Evolutionary conservation across 2,113 vertebrate genomes (phyloP).

Genomic region (Thermophis baileyi): DNA sequence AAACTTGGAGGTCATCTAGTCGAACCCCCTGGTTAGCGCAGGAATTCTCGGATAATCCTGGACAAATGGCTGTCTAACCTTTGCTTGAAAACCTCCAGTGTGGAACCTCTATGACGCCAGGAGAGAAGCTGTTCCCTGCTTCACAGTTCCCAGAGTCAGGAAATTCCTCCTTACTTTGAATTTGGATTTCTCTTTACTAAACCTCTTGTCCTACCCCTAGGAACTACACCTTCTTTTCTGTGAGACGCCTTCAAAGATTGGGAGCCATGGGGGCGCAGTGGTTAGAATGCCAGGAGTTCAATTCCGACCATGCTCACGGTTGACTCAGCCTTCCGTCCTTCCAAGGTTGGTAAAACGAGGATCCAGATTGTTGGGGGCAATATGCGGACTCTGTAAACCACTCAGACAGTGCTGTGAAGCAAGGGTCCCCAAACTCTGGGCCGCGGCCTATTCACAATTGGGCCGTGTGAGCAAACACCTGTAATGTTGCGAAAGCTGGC

Average conservation of each 20-base stretch:
- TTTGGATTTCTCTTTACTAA: not conserved
- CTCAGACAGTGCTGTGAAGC: too few species aligned
- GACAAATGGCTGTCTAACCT: not conserved
- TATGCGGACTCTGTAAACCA: too few species aligned
- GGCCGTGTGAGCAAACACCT: conserved; percentile 13
- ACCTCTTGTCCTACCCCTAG: not conserved
- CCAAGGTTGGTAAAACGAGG: too few species aligned
- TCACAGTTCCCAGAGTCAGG: not conserved
- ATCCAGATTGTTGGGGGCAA: too few species aligned
- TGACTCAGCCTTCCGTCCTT: too few species aligned
- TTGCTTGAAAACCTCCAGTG: not conserved
- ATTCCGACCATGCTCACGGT: too few species aligned
- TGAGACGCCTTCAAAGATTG: not conserved
- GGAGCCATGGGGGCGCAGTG: not conserved
- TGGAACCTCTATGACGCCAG: not conserved
- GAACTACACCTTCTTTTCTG: not conserved
- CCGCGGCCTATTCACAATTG: too few species aligned
- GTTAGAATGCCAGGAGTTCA: too few species aligned
- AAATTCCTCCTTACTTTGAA: not conserved
- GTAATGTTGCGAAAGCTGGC: conserved; percentile 8
- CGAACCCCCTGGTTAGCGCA: not conserved
- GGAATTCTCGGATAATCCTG: not conserved
- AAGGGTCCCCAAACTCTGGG: too few species aligned
- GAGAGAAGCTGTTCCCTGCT: not conserved
- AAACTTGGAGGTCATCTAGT: not conserved